Evolutionary conservation across 2,113 vertebrate genomes (phyloP), one percentile per base, ranked within the genome.

Genomic region (Chloroceryle aenea): DNA sequence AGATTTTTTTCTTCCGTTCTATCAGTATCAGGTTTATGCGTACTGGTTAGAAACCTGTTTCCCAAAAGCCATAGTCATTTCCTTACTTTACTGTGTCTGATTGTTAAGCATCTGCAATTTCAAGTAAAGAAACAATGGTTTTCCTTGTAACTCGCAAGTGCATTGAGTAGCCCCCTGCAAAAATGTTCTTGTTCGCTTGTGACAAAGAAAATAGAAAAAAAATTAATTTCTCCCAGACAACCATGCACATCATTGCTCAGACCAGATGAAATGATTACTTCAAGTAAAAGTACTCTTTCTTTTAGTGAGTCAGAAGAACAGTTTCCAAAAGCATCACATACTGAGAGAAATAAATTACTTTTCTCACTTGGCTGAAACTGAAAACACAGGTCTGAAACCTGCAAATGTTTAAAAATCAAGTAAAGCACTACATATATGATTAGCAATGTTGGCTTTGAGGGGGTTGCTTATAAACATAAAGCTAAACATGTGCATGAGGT

Each of bases 1-100:
- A 96, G 61, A 87, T 95, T 95, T 96, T 93, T 93, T 93, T 93
- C 58, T 73, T 80, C 89, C 85, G 93, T 95, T 96, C 73, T 95
- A 68, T 92, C 85, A 89, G 93, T 94, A 82, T 56, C 89, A 82
- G 58, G 27, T 96, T 96, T 94, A 76, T 73, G 18, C 91, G 85
- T 93, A 85, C 84, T 95, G 66, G 67, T 91, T 93, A 90, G 62
- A 93, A 90, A 71, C 18, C 53, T 91, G 40, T 92, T 97, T 89
- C 69, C 91, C 74, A 93, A 97, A 97, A 81, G n/a, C 47, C 83
- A 40, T n/a, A 50, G 67, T 26, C 2, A 40, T 93, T 92, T 95
- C 34, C 47, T 88, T 86, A 67, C 59, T 96, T 96, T 90, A 55
- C 93, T 38, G n/a, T 67, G 19, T 69, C 25, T 95, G 45, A 48